A percentile compares a stretch with the other conserved stretches of the same genome.
phyloP scores from a whole-genome alignment of 1,140 invertebrate species.

The Drosophila leontia region DNA sequence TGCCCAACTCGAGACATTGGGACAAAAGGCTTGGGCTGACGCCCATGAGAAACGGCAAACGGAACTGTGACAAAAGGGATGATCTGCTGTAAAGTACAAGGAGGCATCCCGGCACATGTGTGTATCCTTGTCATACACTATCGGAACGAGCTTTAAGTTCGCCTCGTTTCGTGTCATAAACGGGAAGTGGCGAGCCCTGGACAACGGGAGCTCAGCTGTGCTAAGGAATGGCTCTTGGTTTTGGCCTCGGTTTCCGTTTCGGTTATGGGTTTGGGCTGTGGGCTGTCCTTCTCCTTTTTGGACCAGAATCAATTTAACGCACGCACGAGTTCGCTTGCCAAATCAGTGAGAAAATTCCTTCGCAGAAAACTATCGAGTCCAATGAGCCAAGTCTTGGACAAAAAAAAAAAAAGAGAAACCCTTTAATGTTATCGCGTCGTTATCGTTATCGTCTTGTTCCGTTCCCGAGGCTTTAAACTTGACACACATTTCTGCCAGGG shows the following conservation, averaged over 20 bases:
- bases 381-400: slow-evolving; percentile 56
- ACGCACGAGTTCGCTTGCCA: slow-evolving; percentile 68
- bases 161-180: slow-evolving; percentile 52
- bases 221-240: slow-evolving; percentile 1
- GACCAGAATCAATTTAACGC: slow-evolving; percentile 73
- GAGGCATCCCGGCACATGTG: neutral
- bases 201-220: slow-evolving; percentile 44
- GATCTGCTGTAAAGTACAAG: slow-evolving; percentile 41
- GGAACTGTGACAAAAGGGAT: slow-evolving; percentile 69
- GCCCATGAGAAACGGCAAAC: slow-evolving; percentile 52
- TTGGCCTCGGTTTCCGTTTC: slow-evolving; percentile 1
- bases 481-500: slow-evolving; percentile 46
- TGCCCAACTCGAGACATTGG: slow-evolving; percentile 28
- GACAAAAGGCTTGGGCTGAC: slow-evolving; percentile 53
- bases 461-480: slow-evolving; percentile 63
- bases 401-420: neutral
- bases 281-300: slow-evolving; percentile 5
- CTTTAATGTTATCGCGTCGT: slow-evolving; percentile 49
- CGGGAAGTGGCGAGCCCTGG: slow-evolving; percentile 46
- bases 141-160: slow-evolving; percentile 56
- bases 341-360: slow-evolving; percentile 74
- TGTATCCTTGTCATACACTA: slow-evolving; percentile 21
- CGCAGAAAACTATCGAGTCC: slow-evolving; percentile 55
- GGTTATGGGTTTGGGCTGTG: slow-evolving; percentile 13
- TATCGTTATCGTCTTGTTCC: slow-evolving; percentile 35